phyloP scores from a whole-genome alignment of 2,113 vertebrate species.

The Lanius ludovicianus region DNA sequence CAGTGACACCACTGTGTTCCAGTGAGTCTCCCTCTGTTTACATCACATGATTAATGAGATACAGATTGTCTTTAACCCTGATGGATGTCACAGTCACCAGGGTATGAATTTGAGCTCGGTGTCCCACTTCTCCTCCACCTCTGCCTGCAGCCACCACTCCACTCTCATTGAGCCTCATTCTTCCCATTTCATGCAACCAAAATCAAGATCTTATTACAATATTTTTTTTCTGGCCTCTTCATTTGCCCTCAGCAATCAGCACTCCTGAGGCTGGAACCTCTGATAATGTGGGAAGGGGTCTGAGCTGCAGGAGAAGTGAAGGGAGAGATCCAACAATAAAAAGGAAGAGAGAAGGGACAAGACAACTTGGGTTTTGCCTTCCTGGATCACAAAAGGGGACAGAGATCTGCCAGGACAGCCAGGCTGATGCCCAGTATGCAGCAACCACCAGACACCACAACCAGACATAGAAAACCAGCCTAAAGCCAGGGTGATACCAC shows the following conservation, averaged over 20 bases:
- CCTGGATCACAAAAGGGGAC: too few species aligned
- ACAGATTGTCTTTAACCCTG: slow-evolving; percentile 11
- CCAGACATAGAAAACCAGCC: accelerated
- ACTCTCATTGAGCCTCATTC: not conserved
- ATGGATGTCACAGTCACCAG: not conserved
- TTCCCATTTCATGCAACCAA: not conserved
- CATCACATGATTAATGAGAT: slow-evolving; percentile 38
- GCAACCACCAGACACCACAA: accelerated
- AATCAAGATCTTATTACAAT: not conserved
- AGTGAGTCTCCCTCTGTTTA: slow-evolving; percentile 28
- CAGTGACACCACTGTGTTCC: not conserved
- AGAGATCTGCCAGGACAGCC: not conserved
- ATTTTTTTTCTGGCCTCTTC: not conserved
- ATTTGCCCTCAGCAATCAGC: not conserved
- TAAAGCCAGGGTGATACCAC: not conserved
- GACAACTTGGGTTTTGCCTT: not conserved
- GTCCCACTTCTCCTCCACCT: not conserved
- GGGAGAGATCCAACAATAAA: not conserved
- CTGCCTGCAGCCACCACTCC: not conserved
- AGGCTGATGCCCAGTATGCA: accelerated
- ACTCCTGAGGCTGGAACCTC: not conserved
- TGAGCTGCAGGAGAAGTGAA: not conserved
- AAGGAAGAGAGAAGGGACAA: not conserved
- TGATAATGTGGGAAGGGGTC: not conserved
- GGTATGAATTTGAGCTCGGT: not conserved